A percentile compares a stretch with the other conserved stretches of the same genome.
Evolutionary conservation across 2,113 vertebrate species (phyloP).

Genomic region (Thamnaconus septentrionalis): DNA sequence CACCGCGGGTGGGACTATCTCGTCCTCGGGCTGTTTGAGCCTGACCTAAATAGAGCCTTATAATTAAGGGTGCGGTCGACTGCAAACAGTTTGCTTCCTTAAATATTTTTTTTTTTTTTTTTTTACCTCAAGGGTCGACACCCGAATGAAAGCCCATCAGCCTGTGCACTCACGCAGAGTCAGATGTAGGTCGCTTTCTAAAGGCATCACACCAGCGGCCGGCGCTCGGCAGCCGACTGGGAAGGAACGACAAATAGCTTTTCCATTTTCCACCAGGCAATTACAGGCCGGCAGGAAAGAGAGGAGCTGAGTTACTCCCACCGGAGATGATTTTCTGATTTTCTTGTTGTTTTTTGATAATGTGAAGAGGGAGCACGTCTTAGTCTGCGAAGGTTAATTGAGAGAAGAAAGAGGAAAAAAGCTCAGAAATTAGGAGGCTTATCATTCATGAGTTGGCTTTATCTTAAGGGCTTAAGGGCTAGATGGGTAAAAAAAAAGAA

Average conservation of each 20-base stretch:
- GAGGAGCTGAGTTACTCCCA: conserved; percentile 52
- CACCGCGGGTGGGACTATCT: conserved; percentile 30
- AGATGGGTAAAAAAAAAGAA: not conserved
- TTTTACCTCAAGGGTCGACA: conserved; percentile 4
- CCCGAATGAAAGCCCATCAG: conserved; percentile 11
- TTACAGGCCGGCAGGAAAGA: conserved; percentile 60
- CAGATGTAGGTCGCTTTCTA: conserved; percentile 26
- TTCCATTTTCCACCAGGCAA: conserved; percentile 60
- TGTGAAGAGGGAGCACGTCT: conserved; percentile 2
- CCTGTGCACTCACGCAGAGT: not conserved
- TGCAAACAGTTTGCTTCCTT: conserved; percentile 15
- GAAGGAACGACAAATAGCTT: conserved; percentile 53
- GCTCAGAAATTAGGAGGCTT: conserved; percentile 18
- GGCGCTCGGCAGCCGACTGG: conserved; percentile 50
- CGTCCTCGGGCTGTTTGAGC: conserved; percentile 15
- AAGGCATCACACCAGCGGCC: conserved; percentile 24
- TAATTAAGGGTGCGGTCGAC: conserved; percentile 55
- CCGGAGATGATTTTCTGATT: conserved; percentile 23
- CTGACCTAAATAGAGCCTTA: conserved; percentile 32
- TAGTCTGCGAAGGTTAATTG: conserved; percentile 7
- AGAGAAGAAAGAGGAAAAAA: conserved; percentile 3
- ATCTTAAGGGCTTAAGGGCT: not conserved
- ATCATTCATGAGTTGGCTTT: conserved; percentile 6
- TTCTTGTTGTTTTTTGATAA: conserved; percentile 22
- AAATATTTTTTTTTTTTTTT: not conserved